Evolutionary conservation across 2,797 vertebrate species (phyloP), one percentile per base, ranked within the genome.

Genomic region (Cebuella pygmaea): DNA sequence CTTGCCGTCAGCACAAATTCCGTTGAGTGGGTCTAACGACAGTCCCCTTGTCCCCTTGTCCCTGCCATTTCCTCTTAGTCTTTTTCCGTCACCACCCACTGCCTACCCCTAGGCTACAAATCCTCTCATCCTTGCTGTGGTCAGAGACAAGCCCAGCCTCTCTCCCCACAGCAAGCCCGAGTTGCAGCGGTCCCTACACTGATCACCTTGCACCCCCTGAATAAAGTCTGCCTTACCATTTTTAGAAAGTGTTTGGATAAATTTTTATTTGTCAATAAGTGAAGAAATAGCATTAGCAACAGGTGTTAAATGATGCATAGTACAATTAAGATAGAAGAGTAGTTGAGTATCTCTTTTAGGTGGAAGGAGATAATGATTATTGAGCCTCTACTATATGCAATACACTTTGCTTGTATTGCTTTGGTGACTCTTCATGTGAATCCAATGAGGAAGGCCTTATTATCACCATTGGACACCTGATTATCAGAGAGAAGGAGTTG

Each of bases 381-480:
- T 46, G 76, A 52, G 61, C 44, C 48, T 89, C 41, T 81, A 4
- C 33, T 48, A 6, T 19, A 10, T 20, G 2, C 46, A 75, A 4
- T 9, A 5, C 36, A 50, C 5, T 70, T 84, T 72, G 20, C 4
- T 9, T 33, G 20, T 41, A 20, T 72, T 24, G 50, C 6, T 59
- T 19, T 72, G 59, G 17, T 52, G 50, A 24, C 4, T 50, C 9
- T 44, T 76, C 24, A 4, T 26, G 30, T 79, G 10, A 61, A 59
- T 22, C 15, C 50, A 57, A 0, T 1, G 36, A 64, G 4, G 19
- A 26, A 3, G 20, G 7, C 20, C 33, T 2, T n/a, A 0, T 11
- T 30, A 24, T 61, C 13, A 52, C 22, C 24, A 36, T 24, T 15
- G 0, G 12, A 26, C 15, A 12, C 15, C 41, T 2, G 22, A 36